phyloP scores from a whole-genome alignment of 2,797 vertebrate species.

The Sebastes baramenuke region DNA sequence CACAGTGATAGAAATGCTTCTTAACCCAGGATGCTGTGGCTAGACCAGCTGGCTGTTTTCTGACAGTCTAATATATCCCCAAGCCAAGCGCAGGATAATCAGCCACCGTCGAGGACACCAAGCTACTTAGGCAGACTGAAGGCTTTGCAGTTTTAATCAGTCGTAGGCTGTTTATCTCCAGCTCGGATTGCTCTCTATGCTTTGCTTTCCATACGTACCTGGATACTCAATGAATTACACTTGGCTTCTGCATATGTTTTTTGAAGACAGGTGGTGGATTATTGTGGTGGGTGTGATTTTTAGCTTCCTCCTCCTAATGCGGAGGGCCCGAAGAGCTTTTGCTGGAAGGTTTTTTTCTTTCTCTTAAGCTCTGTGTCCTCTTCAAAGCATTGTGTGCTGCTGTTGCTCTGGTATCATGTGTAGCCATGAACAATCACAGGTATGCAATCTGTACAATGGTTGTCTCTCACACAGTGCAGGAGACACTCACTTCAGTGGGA shows the following conservation, averaged over 20 bases:
- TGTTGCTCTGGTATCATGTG: constrained; percentile 55
- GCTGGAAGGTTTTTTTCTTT: constrained; percentile 25
- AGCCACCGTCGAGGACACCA: constrained; percentile 50
- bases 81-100: constrained; percentile 63
- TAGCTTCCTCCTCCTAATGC: neutral
- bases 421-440: constrained; percentile 63
- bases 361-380: constrained; percentile 50
- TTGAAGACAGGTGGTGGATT: constrained; percentile 46
- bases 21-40: constrained; percentile 50
- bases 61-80: constrained; percentile 55
- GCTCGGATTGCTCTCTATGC: constrained; percentile 17
- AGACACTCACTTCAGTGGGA: constrained; percentile 20
- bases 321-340: constrained; percentile 15
- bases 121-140: constrained; percentile 71
- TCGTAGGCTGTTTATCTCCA: constrained; percentile 59
- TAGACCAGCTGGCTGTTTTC: constrained; percentile 68
- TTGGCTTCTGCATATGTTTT: constrained; percentile 28
- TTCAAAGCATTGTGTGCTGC: constrained; percentile 55
- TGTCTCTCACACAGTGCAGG: constrained; percentile 26
- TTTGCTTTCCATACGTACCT: constrained; percentile 39
- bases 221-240: constrained; percentile 27
- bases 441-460: constrained; percentile 55
- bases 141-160: constrained; percentile 71
- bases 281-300: constrained; percentile 21
- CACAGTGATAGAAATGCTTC: constrained; percentile 44